A percentile compares a stretch with the other conserved stretches of the same genome.
Evolutionary conservation across 2,888 invertebrate species (phyloP).

Genomic region (Scaptomyza tumidula): DNA sequence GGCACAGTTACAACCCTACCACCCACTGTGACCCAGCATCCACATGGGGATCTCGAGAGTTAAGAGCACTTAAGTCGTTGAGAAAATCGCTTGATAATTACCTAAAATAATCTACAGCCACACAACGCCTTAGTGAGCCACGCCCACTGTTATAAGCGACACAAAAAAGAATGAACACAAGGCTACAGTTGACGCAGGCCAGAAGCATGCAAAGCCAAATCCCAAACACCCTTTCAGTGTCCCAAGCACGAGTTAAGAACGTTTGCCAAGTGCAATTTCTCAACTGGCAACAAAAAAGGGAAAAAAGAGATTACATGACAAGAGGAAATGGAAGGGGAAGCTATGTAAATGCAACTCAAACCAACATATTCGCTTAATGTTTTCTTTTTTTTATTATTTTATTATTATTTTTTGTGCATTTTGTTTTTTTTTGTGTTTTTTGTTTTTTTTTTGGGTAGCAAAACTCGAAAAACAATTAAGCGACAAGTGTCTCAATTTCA

Average conservation of each 20-base stretch:
- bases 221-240: slow-evolving; percentile 60
- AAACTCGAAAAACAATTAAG: slow-evolving; percentile 81
- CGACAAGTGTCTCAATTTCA: slow-evolving; percentile 81
- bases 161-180: slow-evolving; percentile 16
- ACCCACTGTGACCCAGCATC: neutral
- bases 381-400: slow-evolving; percentile 50
- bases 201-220: slow-evolving; percentile 55
- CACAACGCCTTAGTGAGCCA: slow-evolving; percentile 37
- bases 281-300: slow-evolving; percentile 60
- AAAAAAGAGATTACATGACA: neutral
- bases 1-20: neutral
- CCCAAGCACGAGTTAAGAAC: slow-evolving; percentile 61
- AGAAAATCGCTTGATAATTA: slow-evolving; percentile 78
- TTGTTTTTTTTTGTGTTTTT: slow-evolving; percentile 35
- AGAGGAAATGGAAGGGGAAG: neutral
- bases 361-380: slow-evolving; percentile 62
- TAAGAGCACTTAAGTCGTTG: slow-evolving; percentile 67
- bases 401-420: slow-evolving; percentile 16
- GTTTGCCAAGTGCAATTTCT: slow-evolving; percentile 67
- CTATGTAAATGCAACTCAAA: slow-evolving; percentile 39
- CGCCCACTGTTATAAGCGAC: slow-evolving; percentile 17
- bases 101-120: slow-evolving; percentile 75
- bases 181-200: slow-evolving; percentile 42
- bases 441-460: slow-evolving; percentile 42
- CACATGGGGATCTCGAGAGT: slow-evolving; percentile 17